Conservation (phyloP, 2,797 vertebrate species). For the Microctenopoma stevenorrisi region DNA sequence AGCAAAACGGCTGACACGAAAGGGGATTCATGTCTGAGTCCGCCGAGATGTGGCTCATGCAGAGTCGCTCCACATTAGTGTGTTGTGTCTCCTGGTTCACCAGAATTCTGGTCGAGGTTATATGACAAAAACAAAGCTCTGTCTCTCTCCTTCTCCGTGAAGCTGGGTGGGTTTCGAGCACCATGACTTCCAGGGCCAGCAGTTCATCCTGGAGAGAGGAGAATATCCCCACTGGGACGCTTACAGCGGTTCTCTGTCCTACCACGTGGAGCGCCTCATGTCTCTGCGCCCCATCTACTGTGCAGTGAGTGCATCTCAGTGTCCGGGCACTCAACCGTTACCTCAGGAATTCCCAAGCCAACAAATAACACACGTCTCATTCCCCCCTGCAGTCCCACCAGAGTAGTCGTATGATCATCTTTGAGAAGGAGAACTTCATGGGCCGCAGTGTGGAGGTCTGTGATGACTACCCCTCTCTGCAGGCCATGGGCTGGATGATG, state of each 20-base stretch:
- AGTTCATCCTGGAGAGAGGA: conserved; percentile 88
- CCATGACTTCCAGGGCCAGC: conserved; percentile 89
- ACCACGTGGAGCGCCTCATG: conserved; percentile 85
- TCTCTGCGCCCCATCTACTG: conserved; percentile 86
- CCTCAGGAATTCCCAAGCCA: neutral
- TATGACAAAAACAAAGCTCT: neutral
- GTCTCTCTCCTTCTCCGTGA: conserved; percentile 25
- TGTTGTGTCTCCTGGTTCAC: neutral
- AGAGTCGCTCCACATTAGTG: no score
- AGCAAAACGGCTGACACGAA: neutral
- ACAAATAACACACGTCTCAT: neutral
- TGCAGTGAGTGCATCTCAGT: conserved; percentile 75
- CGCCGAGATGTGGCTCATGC: neutral
- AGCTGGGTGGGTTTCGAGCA: conserved; percentile 89
- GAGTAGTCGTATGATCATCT: conserved; percentile 82
- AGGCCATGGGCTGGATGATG: conserved; percentile 87
- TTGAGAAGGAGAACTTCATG: conserved; percentile 86
- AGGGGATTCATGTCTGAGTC: neutral
- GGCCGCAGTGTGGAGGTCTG: conserved; percentile 83
- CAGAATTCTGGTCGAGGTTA: neutral
- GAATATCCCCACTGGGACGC: conserved; percentile 89
- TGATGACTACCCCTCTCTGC: conserved; percentile 88
- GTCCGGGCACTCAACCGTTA: no score
- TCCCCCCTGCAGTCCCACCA: conserved; percentile 77
- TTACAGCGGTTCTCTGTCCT: conserved; percentile 85